Evolutionary conservation across 2,888 invertebrate genomes (phyloP), one percentile per base, ranked within the genome.

Genomic region (Eupithecia inturbata): DNA sequence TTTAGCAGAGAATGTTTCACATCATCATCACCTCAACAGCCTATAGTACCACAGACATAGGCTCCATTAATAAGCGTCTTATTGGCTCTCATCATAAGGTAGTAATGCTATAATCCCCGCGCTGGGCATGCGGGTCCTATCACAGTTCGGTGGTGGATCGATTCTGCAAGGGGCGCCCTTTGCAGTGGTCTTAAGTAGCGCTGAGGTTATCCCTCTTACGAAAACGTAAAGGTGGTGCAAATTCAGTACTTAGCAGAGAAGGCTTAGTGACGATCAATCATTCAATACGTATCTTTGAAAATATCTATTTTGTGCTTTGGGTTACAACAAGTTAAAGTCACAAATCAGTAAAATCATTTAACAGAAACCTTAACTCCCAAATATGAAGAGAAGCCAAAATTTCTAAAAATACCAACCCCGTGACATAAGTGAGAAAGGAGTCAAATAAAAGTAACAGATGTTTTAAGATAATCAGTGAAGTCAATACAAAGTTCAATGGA

Each of bases 401-500:
- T 26, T 57, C 22, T 26, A 14, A 57, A 14, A 26, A 53, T 1
- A 22, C 10, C 22, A 22, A 53, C 9, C 7, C n/a, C n/a, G 53
- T 26, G 53, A 26, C 10, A 22, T 53, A 53, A 57, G 57, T 57
- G 57, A 57, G 53, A 57, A 26, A 26, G 53, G 14, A 57, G 26
- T 26, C 26, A 57, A 57, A 57, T 57, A 57, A 57, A 57, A 26
- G 12, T 26, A 57, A 57, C 57, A 57, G 26, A n/a, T 5, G 12
- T 22, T 33, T 66, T 22, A 36, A 22, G 64, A 22, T 36, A 36
- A 39, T 22, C 66, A 66, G 66, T 66, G 36, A 66, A 66, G 39
- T 57, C 57, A 57, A 57, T 57, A 57, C 57, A 57, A 57, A 57
- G 57, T 57, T 57, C 57, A 57, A 57, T 57, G 66, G 26, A 33